A percentile compares a stretch with the other conserved stretches of the same genome.
phyloP scores from a whole-genome alignment of 2,113 vertebrate genomes.

The Cephalophus harveyi region DNA sequence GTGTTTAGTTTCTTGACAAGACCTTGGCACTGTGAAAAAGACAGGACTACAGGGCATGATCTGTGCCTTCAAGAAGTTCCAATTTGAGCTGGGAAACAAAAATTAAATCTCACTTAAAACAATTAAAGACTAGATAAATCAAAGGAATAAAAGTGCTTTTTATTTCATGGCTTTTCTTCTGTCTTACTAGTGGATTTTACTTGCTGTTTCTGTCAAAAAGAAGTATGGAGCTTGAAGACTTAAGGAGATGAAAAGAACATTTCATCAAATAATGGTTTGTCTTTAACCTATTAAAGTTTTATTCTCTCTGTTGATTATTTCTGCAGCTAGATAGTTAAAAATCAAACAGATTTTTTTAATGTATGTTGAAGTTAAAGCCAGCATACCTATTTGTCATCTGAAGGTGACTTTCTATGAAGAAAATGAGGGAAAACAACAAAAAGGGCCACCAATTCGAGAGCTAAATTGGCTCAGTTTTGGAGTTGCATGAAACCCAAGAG shows the following conservation, averaged over 20 bases:
- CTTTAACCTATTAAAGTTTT: not conserved
- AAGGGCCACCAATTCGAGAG: not conserved
- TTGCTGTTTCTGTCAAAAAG: not conserved
- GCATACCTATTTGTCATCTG: not conserved
- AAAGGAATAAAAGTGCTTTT: not conserved
- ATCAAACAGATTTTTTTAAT: constrained; percentile 16
- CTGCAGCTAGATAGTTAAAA: not conserved
- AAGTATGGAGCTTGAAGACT: constrained; percentile 3
- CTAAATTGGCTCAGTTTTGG: constrained; percentile 51
- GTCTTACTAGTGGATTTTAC: not conserved
- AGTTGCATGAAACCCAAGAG: constrained; percentile 63
- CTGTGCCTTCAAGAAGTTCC: not conserved
- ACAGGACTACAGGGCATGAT: not conserved
- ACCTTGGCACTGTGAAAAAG: not conserved
- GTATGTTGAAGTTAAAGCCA: not conserved
- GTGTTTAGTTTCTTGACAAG: not conserved
- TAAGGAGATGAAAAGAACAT: constrained; percentile 6
- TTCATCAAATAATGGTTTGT: constrained; percentile 26
- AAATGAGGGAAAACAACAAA: constrained; percentile 29
- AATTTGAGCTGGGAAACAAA: not conserved
- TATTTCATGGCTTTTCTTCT: not conserved
- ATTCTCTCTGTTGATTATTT: not conserved
- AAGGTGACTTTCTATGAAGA: constrained; percentile 59
- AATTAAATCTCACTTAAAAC: not conserved
- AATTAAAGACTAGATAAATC: not conserved